Conservation (phyloP, 64 coral and sea anemone genomes). For the Acropora tenuis region DNA sequence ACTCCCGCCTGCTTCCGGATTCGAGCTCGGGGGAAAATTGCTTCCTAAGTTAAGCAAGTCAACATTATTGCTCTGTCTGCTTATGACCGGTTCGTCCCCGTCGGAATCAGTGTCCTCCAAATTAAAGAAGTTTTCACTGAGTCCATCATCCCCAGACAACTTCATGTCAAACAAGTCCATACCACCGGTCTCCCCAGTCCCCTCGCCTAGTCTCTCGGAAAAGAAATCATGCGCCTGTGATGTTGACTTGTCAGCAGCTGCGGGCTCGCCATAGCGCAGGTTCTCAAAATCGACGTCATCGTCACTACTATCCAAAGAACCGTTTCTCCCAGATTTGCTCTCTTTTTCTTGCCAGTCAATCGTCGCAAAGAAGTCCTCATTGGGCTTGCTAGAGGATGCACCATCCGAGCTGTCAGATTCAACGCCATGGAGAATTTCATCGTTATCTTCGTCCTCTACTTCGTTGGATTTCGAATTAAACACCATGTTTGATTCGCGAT, state of each 20-base stretch:
- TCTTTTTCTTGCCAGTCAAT: slow-evolving; percentile 58
- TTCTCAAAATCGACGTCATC: slow-evolving; percentile 76
- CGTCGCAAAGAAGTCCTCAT: slow-evolving; percentile 40
- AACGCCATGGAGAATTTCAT: background rate
- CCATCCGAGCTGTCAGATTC: background rate
- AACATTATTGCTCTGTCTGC: background rate
- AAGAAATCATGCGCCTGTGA: slow-evolving; percentile 58
- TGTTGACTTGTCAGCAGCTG: background rate
- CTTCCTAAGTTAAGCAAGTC: slow-evolving; percentile 60
- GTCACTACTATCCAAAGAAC: background rate
- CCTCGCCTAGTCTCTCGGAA: slow-evolving; percentile 25
- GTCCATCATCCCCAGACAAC: slow-evolving; percentile 25
- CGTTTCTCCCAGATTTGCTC: background rate
- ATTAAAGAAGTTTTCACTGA: slow-evolving; percentile 15
- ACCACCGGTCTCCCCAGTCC: background rate
- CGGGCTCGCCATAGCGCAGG: background rate
- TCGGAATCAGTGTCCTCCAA: slow-evolving; percentile 31
- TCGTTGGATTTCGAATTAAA: slow-evolving; percentile 63
- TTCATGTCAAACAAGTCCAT: slow-evolving; percentile 88
- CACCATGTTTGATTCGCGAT: slow-evolving; percentile 85
- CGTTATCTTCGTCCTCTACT: slow-evolving; percentile 41
- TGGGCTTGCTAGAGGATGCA: slow-evolving; percentile 9
- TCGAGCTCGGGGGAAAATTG: background rate
- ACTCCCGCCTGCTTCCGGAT: background rate
- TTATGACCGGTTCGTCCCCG: slow-evolving; percentile 13